Evolutionary conservation across 2,888 invertebrate genomes (phyloP), one percentile per base, ranked within the genome.

Genomic region (Callimorpha dominula): DNA sequence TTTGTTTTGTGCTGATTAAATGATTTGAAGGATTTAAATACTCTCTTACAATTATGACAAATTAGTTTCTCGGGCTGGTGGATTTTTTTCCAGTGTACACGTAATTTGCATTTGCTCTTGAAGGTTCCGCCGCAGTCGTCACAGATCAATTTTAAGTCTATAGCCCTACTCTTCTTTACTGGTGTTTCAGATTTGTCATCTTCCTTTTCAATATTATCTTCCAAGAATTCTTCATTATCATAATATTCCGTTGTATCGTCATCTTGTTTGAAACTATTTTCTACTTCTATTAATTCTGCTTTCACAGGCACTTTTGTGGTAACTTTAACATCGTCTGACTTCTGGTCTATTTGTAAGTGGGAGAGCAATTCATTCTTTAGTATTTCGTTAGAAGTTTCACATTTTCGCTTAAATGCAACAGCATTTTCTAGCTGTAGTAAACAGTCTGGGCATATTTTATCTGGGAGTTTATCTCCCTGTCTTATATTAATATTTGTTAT

Each of bases 361-460:
- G 5, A 20, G n/a, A 74, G 40, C 17, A 66, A 49, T 63, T 66
- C 54, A 43, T 69, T 62, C 11, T 77, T 85, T 49, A 94, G 81
- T 20, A 91, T 78, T 15, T 81, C 76, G 74, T 93, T 87, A 0
- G 94, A 91, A 57, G 75, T 86, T 76, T 91, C 90, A 81, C 95
- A 95, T 76, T 91, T 93, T 31, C 86, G 82, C 79, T 91, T 93
- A 74, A 95, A 95, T 43, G 84, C 85, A 11, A 93, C 74, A 0
- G 92, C 92, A 4, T 85, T 87, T 69, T 93, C 91, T 1, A 95
- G 85, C 71, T 93, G 92, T 9, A 88, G 52, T 17, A 93, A 86
- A 78, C 95, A 95, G 12, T 83, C 81, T 0, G 86, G 84, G 77
- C 95, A 95, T 79, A 95, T 94, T 76, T 78, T 87, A 49, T 88